phyloP scores from a whole-genome alignment of 2,888 invertebrate genomes.

The Mylabris sibirica region DNA sequence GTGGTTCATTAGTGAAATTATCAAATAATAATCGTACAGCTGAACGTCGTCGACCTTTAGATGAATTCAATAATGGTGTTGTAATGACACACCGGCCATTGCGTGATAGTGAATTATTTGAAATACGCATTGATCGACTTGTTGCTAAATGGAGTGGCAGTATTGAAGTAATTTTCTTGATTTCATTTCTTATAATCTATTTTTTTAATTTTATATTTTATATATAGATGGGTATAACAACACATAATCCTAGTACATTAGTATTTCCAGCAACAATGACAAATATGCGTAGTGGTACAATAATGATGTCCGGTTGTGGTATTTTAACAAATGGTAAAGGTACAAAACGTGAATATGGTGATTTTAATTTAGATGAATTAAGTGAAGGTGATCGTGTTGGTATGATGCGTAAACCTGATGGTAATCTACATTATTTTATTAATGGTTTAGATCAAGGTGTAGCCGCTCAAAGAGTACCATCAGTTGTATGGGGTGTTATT shows the following conservation, averaged over 20 bases:
- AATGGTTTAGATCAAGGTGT: slow-evolving; percentile 93
- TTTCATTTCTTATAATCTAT: no score
- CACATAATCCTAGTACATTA: slow-evolving; percentile 87
- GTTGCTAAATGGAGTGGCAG: slow-evolving; percentile 97
- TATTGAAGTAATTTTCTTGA: slow-evolving; percentile 69
- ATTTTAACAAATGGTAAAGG: slow-evolving; percentile 97
- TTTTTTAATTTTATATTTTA: slow-evolving; percentile 10
- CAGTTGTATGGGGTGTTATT: slow-evolving; percentile 90
- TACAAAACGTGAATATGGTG: slow-evolving; percentile 89
- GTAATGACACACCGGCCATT: slow-evolving; percentile 93
- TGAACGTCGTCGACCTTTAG: slow-evolving; percentile 85
- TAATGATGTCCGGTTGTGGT: slow-evolving; percentile 97
- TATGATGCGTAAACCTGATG: slow-evolving; percentile 84
- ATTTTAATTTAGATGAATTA: slow-evolving; percentile 92
- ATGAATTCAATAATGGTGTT: slow-evolving; percentile 96
- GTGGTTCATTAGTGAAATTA: slow-evolving; percentile 87
- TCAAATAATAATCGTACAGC: slow-evolving; percentile 84
- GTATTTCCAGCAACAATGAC: slow-evolving; percentile 98
- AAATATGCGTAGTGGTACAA: slow-evolving; percentile 90
- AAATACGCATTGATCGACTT: slow-evolving; percentile 91
- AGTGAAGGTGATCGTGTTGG: slow-evolving; percentile 93
- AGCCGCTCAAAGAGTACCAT: slow-evolving; percentile 82
- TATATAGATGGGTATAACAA: slow-evolving; percentile 84
- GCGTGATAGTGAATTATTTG: slow-evolving; percentile 88
- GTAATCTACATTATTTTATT: slow-evolving; percentile 90